Percentiles rank a stretch among this genome's conserved stretches.
These are phyloP conservation scores for Lepidothrix coronata DNA, from an alignment of 2,113 vertebrate genomes.

Conservation along the genomic window DNA sequence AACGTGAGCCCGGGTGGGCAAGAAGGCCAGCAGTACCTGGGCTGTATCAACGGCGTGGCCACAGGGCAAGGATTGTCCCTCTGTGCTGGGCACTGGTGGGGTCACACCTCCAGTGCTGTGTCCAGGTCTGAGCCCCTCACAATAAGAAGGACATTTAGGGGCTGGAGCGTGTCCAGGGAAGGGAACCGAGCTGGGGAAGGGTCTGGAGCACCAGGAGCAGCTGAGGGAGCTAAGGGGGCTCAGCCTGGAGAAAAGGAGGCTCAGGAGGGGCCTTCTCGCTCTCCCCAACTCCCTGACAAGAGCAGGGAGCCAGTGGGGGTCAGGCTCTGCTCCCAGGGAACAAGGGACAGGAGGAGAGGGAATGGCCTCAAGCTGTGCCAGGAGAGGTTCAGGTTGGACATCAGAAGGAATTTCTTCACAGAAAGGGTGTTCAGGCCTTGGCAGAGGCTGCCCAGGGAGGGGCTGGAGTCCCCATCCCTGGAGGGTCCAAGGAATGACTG, in stretches of 20 bases:
- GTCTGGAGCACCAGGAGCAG: background rate
- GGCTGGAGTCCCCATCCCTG: background rate
- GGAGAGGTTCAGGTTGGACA: background rate
- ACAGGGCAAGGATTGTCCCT: background rate
- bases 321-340: background rate
- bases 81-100: background rate
- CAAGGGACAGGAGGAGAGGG: background rate
- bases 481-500: background rate
- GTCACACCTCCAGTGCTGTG: background rate
- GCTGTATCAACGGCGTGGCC: too few species aligned
- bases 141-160: too few species aligned
- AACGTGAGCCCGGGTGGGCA: too few species aligned
- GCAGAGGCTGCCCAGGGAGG: background rate
- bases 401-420: background rate
- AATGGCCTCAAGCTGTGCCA: background rate
- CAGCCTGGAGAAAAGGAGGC: background rate
- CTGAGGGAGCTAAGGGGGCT: background rate
- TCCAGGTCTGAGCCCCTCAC: accelerated
- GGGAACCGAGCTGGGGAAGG: background rate
- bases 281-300: background rate
- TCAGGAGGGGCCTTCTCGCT: background rate
- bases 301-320: background rate
- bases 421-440: accelerated
- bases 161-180: background rate
- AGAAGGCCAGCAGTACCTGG: too few species aligned